Conservation (phyloP, 2,888 invertebrate species). For the Corbicula japonica region DNA sequence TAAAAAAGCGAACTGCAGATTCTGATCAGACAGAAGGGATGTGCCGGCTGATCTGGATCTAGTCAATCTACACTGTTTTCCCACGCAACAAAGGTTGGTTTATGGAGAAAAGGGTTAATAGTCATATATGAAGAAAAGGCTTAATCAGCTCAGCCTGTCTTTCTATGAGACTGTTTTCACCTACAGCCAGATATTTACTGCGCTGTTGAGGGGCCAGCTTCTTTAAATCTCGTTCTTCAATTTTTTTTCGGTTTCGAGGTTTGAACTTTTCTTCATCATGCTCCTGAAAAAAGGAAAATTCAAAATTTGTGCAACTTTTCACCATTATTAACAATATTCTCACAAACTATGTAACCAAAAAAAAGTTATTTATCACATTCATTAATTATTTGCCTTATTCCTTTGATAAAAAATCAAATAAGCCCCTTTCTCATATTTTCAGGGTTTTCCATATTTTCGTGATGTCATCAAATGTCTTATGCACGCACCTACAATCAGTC, state of each 20-base stretch:
- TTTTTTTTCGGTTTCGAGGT: constrained; percentile 72
- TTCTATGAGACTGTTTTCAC: no score
- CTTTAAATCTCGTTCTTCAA: constrained; percentile 71
- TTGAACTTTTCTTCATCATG: constrained; percentile 68
- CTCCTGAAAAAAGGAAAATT: constrained; percentile 38
- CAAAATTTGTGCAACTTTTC: neutral
- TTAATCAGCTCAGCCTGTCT: neutral
- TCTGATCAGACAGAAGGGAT: neutral
- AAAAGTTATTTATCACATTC: neutral
- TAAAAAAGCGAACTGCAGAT: no score
- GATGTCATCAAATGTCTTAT: no score
- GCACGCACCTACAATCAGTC: no score
- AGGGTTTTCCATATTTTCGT: neutral
- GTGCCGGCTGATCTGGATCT: neutral
- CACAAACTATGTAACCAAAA: neutral
- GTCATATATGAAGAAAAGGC: neutral
- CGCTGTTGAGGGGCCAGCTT: constrained; percentile 77
- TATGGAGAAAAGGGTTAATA: neutral
- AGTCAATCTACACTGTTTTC: neutral
- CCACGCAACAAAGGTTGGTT: neutral
- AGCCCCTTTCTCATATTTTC: neutral
- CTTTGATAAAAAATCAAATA: neutral
- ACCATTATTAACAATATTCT: neutral
- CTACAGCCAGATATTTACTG: constrained; percentile 82
- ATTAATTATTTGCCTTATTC: neutral